Evolutionary conservation across 2,888 invertebrate genomes (phyloP), one percentile per base, ranked within the genome.

Genomic region (Temnothorax unifasciatus): DNA sequence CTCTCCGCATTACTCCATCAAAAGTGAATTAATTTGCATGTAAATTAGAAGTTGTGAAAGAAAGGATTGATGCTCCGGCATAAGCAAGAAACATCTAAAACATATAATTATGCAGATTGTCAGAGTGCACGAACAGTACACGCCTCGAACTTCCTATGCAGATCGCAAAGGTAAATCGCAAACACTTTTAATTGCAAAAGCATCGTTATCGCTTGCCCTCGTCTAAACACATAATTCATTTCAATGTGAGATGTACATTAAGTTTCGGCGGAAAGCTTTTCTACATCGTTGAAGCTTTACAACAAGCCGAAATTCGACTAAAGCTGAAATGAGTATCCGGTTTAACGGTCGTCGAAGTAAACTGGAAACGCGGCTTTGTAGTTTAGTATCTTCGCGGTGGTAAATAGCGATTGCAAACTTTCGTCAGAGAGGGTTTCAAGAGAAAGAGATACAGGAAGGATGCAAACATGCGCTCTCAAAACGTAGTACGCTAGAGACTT

Each of bases 361-460:
- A 85, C 57, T 59, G 34, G 15, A 41, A 44, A 44, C 44, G 38
- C 59, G 47, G 44, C 38, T 82, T 71, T 63, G 54, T 57, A 71
- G 64, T 85, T 85, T 74, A 85, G 8, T 64, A 85, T 79, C 63
- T 85, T 79, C n/a, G 54, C 41, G 66, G 18, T 8, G 13, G 41
- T n/a, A 85, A 85, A 77, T 69, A 73, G 66, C 63, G 69, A 79
- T 44, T 47, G 59, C 29, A 38, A 85, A 79, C 64, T 85, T 77
- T 69, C 29, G n/a, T 61, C 21, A 44, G 52, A 13, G 29, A 74
- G 18, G 44, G 44, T 44, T 44, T 44, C 3, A 44, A 47, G 66
- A 66, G 41, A 66, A 15, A 21, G 64, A 21, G 64, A 54, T 5
- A n/a, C 18, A 41, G 25, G 6, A 34, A 29, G 34, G 4, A 4